Percentiles rank a stretch among this genome's conserved stretches.
Conservation (phyloP, 2,113 vertebrate species). For the Athene noctua region DNA sequence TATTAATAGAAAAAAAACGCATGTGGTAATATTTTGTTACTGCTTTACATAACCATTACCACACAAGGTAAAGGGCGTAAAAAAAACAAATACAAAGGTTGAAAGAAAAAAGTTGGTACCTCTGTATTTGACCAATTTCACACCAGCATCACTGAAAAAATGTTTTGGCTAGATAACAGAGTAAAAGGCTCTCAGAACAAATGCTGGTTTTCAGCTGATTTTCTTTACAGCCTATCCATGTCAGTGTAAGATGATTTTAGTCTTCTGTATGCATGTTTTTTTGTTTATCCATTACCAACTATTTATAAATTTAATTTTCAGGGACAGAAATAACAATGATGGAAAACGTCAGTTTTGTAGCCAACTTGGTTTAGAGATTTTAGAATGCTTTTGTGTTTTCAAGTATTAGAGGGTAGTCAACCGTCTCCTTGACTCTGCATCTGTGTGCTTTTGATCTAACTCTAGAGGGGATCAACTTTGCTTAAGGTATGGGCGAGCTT, state of each 20-base stretch:
- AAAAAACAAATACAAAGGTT: background rate
- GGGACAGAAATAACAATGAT: background rate
- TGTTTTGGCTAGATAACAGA: background rate
- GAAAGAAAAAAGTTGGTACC: background rate
- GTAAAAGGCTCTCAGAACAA: background rate
- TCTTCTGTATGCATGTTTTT: background rate
- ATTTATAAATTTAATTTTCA: background rate
- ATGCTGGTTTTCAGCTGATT: background rate
- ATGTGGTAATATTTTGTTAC: background rate
- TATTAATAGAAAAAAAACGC: background rate
- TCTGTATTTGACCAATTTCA: background rate
- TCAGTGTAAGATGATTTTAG: background rate
- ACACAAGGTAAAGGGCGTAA: background rate
- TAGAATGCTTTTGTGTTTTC: background rate
- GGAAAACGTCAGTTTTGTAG: background rate
- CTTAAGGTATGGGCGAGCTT: background rate
- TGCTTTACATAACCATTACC: background rate
- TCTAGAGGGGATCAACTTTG: background rate
- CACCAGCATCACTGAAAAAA: background rate
- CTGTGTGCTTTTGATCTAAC: background rate
- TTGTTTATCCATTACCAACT: background rate
- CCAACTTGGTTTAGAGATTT: background rate
- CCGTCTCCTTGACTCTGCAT: background rate
- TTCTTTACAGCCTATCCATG: background rate
- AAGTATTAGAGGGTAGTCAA: background rate